Conservation (phyloP, 2,113 vertebrate genomes). For the Mustelus asterias region DNA sequence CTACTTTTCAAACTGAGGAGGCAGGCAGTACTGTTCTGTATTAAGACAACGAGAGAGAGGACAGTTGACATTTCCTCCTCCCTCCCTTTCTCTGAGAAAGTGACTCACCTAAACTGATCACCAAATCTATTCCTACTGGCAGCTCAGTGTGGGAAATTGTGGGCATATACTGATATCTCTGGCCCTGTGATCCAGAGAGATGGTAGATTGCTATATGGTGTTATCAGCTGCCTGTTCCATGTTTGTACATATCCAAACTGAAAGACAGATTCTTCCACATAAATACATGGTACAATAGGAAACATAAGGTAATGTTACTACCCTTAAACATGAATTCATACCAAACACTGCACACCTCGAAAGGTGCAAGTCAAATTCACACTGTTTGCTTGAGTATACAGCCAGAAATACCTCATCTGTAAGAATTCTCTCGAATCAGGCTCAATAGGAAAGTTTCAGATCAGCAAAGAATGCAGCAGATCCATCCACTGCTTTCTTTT, state of each 20-base stretch:
- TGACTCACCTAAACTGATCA: neutral
- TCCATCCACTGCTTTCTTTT: neutral
- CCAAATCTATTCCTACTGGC: neutral
- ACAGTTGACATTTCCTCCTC: neutral
- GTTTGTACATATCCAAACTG: neutral
- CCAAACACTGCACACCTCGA: neutral
- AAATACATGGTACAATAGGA: neutral
- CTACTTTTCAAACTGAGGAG: neutral
- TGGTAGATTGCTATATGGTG: neutral
- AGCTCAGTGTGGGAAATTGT: neutral
- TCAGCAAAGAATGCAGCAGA: neutral
- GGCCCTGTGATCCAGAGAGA: neutral
- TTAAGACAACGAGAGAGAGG: neutral
- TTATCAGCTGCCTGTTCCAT: neutral
- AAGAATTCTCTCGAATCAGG: neutral
- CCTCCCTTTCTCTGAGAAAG: neutral
- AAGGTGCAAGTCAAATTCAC: neutral
- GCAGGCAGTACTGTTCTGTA: neutral
- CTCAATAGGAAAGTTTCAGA: neutral
- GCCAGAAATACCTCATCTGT: constrained; percentile 25
- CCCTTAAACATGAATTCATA: neutral
- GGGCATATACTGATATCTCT: neutral
- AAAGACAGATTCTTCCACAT: neutral
- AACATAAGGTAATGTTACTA: neutral
- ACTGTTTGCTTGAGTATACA: neutral